phyloP scores from a whole-genome alignment of 2,113 vertebrate species.

The Plectropomus leopardus region DNA sequence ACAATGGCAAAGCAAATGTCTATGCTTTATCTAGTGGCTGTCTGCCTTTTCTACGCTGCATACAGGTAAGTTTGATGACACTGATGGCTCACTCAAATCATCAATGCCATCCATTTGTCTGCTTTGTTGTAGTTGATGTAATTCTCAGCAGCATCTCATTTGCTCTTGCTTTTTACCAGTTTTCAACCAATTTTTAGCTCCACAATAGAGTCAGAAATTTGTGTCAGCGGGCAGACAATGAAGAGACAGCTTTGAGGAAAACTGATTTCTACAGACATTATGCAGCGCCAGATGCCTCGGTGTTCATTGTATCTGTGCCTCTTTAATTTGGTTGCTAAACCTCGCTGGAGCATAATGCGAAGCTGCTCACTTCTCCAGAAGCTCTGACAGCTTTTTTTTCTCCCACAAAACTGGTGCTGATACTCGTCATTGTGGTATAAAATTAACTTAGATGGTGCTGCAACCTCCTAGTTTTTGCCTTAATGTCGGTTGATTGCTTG shows the following conservation, averaged over 20 bases:
- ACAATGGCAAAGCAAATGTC: constrained; percentile 67
- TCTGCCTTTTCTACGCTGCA: constrained; percentile 1
- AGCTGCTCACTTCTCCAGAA: constrained; percentile 43
- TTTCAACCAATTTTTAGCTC: constrained; percentile 56
- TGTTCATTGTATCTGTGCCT: constrained; percentile 57
- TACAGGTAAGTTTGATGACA: constrained; percentile 59
- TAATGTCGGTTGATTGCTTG: neutral
- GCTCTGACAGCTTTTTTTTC: constrained; percentile 15
- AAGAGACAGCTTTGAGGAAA: constrained; percentile 60
- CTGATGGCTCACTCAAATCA: constrained; percentile 52
- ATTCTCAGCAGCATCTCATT: constrained; percentile 64
- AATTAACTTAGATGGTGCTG: constrained; percentile 10
- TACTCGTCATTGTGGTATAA: constrained; percentile 8
- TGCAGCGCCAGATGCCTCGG: constrained; percentile 57
- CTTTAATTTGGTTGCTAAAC: constrained; percentile 61
- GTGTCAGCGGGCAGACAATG: constrained; percentile 66
- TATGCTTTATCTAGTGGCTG: constrained; percentile 4
- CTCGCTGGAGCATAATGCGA: constrained; percentile 43
- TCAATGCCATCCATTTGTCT: constrained; percentile 17
- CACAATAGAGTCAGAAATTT: constrained; percentile 62
- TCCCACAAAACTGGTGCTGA: neutral
- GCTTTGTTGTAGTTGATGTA: constrained; percentile 54
- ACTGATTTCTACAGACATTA: constrained; percentile 64
- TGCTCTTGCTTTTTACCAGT: constrained; percentile 46
- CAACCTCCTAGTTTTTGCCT: neutral